These are phyloP conservation scores for Oncorhynchus keta DNA, from an alignment of 2,113 vertebrate species.

Conservation along the genomic window DNA sequence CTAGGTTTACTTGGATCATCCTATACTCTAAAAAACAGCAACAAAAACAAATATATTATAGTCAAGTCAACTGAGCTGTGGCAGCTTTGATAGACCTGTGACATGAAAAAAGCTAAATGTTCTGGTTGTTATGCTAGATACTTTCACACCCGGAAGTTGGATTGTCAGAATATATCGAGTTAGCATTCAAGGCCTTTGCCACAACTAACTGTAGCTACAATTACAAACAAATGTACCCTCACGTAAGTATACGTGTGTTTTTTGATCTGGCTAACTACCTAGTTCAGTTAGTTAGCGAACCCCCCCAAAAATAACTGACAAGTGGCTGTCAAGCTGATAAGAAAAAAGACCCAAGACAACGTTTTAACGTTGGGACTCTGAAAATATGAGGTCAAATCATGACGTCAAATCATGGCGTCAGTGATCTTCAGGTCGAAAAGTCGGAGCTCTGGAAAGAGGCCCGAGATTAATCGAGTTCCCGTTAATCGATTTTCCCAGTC, in stretches of 20 bases:
- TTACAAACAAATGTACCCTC: neutral
- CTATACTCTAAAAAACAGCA: neutral
- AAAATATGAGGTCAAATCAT: too few relatives aligned
- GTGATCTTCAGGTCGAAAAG: too few relatives aligned
- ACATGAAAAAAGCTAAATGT: neutral
- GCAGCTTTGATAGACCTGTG: neutral
- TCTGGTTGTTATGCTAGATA: neutral
- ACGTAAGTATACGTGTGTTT: too few relatives aligned
- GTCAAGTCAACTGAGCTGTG: neutral
- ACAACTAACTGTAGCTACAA: too few relatives aligned
- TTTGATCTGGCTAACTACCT: slow-evolving; percentile 71
- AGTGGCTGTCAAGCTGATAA: neutral
- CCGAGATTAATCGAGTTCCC: too few relatives aligned
- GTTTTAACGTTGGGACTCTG: too few relatives aligned
- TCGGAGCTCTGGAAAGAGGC: too few relatives aligned
- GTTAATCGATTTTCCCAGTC: too few relatives aligned
- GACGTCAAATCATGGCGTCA: too few relatives aligned
- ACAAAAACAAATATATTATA: neutral
- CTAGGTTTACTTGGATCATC: neutral
- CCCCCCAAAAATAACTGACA: neutral
- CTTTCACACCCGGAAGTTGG: neutral
- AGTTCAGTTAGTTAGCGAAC: slow-evolving; percentile 35
- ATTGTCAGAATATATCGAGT: neutral
- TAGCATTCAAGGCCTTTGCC: neutral
- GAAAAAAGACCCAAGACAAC: too few relatives aligned